Percentiles rank a stretch among this genome's conserved stretches.
phyloP scores from a whole-genome alignment of 2,888 invertebrate genomes.

The Scaptomyza reducta region DNA sequence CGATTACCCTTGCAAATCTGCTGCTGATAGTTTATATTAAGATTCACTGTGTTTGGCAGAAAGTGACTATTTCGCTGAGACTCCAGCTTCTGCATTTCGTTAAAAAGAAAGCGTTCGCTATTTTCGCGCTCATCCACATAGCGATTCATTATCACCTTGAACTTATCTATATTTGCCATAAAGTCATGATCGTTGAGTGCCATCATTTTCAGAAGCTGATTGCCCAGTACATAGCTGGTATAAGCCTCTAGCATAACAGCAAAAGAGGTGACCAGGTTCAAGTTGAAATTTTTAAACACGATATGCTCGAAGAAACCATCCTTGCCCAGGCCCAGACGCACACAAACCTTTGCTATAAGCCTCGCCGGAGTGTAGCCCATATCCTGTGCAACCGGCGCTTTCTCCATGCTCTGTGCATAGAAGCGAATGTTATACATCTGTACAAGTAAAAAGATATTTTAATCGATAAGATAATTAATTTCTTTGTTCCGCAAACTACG shows the following conservation, averaged over 20 bases:
- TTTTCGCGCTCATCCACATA: slow-evolving; percentile 78
- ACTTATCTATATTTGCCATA: slow-evolving; percentile 57
- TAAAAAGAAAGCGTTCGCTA: slow-evolving; percentile 74
- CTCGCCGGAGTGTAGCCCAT: slow-evolving; percentile 72
- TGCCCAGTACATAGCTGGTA: slow-evolving; percentile 79
- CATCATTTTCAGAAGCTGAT: slow-evolving; percentile 77
- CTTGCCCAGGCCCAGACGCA: slow-evolving; percentile 70
- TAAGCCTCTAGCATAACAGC: slow-evolving; percentile 79
- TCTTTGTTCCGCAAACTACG: not conserved
- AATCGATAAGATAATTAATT: not conserved
- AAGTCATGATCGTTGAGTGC: slow-evolving; percentile 79
- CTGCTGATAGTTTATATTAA: slow-evolving; percentile 72
- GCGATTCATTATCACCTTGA: slow-evolving; percentile 72
- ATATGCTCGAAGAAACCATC: slow-evolving; percentile 76
- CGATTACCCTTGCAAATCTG: slow-evolving; percentile 82
- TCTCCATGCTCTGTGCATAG: slow-evolving; percentile 73
- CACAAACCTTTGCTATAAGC: slow-evolving; percentile 76
- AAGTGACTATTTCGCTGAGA: slow-evolving; percentile 72
- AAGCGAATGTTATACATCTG: slow-evolving; percentile 82
- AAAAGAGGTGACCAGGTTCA: slow-evolving; percentile 66
- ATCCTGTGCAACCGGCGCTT: slow-evolving; percentile 26
- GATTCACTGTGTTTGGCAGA: slow-evolving; percentile 54
- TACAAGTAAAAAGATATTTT: no score
- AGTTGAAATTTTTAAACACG: slow-evolving; percentile 66
- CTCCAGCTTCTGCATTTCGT: slow-evolving; percentile 72